Percentiles rank a stretch among this genome's conserved stretches.
Evolutionary conservation across 2,113 vertebrate species (phyloP).

Genomic region (Heloderma charlesbogerti): DNA sequence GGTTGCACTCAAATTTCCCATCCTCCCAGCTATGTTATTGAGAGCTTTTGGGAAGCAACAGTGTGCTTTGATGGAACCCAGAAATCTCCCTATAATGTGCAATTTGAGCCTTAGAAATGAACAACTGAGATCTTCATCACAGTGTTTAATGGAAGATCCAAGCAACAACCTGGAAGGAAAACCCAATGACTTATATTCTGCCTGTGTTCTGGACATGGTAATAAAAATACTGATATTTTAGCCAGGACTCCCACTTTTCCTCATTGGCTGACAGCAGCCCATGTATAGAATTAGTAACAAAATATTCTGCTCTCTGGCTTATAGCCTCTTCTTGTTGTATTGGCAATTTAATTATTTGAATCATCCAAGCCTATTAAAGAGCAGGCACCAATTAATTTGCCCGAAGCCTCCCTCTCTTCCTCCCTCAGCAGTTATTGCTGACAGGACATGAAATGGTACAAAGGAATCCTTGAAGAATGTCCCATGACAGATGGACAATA

Average conservation of each 20-base stretch:
- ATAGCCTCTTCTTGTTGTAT: neutral
- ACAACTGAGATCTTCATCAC: neutral
- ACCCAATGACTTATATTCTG: neutral
- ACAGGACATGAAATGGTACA: neutral
- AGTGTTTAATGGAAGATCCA: neutral
- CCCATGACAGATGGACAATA: neutral
- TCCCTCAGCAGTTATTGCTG: neutral
- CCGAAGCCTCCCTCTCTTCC: neutral
- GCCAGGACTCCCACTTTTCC: no score
- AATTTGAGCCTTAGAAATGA: neutral
- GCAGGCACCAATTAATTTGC: neutral
- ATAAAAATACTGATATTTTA: neutral
- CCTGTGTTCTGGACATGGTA: neutral
- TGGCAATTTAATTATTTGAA: conserved; percentile 9
- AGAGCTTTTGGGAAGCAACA: no score
- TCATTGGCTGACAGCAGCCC: neutral
- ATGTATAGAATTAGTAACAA: neutral
- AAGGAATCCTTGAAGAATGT: neutral
- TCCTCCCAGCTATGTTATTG: no score
- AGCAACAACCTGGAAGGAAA: neutral
- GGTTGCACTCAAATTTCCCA: no score
- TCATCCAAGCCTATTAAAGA: conserved; percentile 3
- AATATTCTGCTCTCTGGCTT: neutral
- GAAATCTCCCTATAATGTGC: no score
- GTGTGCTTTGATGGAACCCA: no score